Conservation (phyloP, 2,113 vertebrate genomes). For the human (Homo sapiens) region DNA sequence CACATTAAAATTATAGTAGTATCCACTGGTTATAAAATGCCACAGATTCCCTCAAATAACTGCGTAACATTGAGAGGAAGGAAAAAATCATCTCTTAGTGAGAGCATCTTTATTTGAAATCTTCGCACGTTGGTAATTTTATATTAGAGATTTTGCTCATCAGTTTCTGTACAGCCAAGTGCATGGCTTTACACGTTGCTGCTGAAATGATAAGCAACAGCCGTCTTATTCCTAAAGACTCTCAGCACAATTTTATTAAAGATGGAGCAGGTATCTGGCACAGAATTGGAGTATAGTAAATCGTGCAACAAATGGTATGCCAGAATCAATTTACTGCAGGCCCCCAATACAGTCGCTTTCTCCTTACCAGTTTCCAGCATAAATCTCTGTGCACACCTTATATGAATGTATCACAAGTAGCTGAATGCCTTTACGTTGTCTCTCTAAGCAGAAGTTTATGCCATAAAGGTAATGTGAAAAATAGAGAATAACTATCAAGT, state of each 20-base stretch:
- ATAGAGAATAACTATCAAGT: not conserved
- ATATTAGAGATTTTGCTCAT: constrained; percentile 15
- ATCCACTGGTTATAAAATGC: not conserved
- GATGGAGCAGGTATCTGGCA: not conserved
- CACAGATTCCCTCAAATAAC: not conserved
- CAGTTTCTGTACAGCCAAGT: not conserved
- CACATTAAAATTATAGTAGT: not conserved
- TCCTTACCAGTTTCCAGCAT: not conserved
- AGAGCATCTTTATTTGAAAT: constrained; percentile 50
- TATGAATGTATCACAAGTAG: not conserved
- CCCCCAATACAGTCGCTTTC: not conserved
- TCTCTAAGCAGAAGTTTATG: constrained; percentile 16
- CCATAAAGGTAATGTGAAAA: not conserved
- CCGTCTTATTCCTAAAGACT: not conserved
- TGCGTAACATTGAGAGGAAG: not conserved
- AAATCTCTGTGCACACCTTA: not conserved
- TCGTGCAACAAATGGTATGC: constrained; percentile 49
- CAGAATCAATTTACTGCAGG: constrained; percentile 51
- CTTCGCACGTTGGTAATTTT: constrained; percentile 36
- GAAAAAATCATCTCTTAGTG: not conserved
- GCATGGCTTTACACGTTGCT: not conserved
- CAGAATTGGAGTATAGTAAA: constrained; percentile 31
- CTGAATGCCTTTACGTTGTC: not conserved
- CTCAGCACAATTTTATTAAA: constrained; percentile 56
- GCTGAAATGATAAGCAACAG: not conserved